phyloP scores from a whole-genome alignment of 2,888 invertebrate genomes.

The Drosophila rubida region DNA sequence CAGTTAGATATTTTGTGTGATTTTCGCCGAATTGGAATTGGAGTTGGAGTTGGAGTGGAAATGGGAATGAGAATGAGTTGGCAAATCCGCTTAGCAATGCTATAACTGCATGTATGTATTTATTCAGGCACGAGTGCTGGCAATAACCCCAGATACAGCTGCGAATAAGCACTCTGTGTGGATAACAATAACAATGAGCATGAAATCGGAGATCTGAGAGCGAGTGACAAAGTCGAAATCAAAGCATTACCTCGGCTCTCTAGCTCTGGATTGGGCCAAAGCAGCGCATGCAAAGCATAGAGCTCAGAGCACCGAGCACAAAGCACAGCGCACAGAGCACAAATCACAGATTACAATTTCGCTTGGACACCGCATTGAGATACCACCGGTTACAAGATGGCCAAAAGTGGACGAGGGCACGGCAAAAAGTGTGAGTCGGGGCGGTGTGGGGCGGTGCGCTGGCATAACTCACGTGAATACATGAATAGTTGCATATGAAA shows the following conservation, averaged over 20 bases:
- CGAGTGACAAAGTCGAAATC: slow-evolving; percentile 30
- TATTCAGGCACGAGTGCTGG: background rate
- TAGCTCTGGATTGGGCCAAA: no score
- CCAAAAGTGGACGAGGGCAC: background rate
- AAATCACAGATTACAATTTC: slow-evolving; percentile 64
- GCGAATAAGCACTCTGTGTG: background rate
- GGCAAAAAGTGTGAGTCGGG: background rate
- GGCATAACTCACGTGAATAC: slow-evolving; percentile 63
- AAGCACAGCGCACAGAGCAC: slow-evolving; percentile 48
- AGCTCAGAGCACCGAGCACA: background rate
- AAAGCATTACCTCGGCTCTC: slow-evolving; percentile 45
- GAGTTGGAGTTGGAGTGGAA: no score
- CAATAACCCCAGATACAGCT: background rate
- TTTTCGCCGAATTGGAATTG: background rate
- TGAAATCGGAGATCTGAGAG: slow-evolving; percentile 9
- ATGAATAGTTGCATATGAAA: slow-evolving; percentile 68
- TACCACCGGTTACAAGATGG: slow-evolving; percentile 4
- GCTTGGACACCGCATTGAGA: slow-evolving; percentile 40
- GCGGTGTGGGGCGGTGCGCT: slow-evolving; percentile 13
- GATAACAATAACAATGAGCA: slow-evolving; percentile 30
- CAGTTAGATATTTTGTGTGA: background rate
- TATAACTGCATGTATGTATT: background rate
- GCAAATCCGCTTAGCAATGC: background rate
- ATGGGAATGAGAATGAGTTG: background rate
- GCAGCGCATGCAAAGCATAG: slow-evolving; percentile 47